A percentile compares a stretch with the other conserved stretches of the same genome.
phyloP scores from a whole-genome alignment of 2,113 vertebrate genomes.

The Arenaria interpres region DNA sequence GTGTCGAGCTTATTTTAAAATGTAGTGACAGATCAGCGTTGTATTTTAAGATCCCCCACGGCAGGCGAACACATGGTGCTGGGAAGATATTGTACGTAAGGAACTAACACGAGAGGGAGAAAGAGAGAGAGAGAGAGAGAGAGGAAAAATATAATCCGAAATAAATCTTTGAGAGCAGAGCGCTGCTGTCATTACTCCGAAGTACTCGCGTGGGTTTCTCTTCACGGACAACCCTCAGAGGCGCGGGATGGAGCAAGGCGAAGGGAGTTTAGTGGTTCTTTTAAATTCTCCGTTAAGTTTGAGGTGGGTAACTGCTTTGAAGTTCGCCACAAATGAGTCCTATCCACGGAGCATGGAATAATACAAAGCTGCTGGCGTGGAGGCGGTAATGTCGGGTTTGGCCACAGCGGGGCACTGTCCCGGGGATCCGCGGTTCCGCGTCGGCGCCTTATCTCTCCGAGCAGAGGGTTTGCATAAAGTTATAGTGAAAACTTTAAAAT shows the following conservation, averaged over 20 bases:
- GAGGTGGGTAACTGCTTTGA: slow-evolving; percentile 73
- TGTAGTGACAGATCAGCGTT: slow-evolving; percentile 78
- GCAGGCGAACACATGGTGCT: slow-evolving; percentile 78
- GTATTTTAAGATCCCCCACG: slow-evolving; percentile 74
- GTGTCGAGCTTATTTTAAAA: slow-evolving; percentile 75
- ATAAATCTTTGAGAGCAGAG: slow-evolving; percentile 60
- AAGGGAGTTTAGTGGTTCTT: slow-evolving; percentile 53
- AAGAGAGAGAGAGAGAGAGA: background rate
- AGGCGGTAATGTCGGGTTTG: slow-evolving; percentile 66
- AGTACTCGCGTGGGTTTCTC: slow-evolving; percentile 61
- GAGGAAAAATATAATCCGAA: slow-evolving; percentile 53
- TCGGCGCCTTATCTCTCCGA: slow-evolving; percentile 29
- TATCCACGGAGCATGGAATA: background rate
- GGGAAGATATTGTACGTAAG: slow-evolving; percentile 72
- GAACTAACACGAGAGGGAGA: slow-evolving; percentile 71
- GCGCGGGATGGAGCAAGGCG: slow-evolving; percentile 39
- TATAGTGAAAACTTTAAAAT: slow-evolving; percentile 79
- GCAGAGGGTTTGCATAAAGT: slow-evolving; percentile 72
- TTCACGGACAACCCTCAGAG: slow-evolving; percentile 20
- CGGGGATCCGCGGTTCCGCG: background rate
- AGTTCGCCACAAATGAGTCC: slow-evolving; percentile 62
- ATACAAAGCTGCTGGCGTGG: slow-evolving; percentile 25
- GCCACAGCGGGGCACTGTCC: slow-evolving; percentile 88
- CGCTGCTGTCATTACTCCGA: slow-evolving; percentile 67
- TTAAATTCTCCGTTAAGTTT: slow-evolving; percentile 67